Base-by-base conservation (phyloP, 2,797 vertebrate species). In the Urocyon cinereoargenteus region DNA sequence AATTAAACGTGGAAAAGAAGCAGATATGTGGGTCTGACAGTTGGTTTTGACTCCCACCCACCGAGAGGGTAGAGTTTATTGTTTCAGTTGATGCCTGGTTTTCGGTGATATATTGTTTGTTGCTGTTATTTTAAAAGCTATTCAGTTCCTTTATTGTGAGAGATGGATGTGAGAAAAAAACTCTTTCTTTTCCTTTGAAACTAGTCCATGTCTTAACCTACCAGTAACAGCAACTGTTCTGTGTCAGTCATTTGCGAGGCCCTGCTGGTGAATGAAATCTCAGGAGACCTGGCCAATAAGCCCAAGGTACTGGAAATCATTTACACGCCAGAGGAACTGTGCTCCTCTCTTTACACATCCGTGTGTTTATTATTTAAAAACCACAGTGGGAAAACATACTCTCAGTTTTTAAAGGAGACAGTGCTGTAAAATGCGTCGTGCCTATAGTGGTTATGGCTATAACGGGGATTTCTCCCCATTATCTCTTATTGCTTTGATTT, bases 61-160 rank as follows among this genome's bases (percentile, higher is more conserved):
- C 86, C 26, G 62, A 98, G 97, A 96, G 91, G 92, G 70, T 88
- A 82, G 94, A 91, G 94, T 98, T 97, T 97, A 97, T 97, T 97
- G 90, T 95, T 97, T 95, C 96, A 95, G 90, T 97, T 95, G 96
- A 98, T 97, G 98, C 93, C 87, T 97, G 94, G 93, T 51, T 96
- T 97, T 96, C 68, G 62, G 82, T 98, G 97, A 97, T 97, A 88
- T 92, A 97, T 91, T 97, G 73, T 98, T 98, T 97, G 96, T 97
- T 98, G 95, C 96, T 95, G 96, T 97, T 97, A 97, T 97, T 98
- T 97, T 97, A 97, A 94, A 97, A 96, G 94, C 92, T 94, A 92
- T 97, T 95, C 88, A 12, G 73, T 96, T 97, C 66, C 86, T 93
- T 95, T 96, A 92, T 95, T 97, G 97, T 97, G 96, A 97, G 95